Conservation (phyloP, 2,888 invertebrate species). For the Apamea sordens region DNA sequence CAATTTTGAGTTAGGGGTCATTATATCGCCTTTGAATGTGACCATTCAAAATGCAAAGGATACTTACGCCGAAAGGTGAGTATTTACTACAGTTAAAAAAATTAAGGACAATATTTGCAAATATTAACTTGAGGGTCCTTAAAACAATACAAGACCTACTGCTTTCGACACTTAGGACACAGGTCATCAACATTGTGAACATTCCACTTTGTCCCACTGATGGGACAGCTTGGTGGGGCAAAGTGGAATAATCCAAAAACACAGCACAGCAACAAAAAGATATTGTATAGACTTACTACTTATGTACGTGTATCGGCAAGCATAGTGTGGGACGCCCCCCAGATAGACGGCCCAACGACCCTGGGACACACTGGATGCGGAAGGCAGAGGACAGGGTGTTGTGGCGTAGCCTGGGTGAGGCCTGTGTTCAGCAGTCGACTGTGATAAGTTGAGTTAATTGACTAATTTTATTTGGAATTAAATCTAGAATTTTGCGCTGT, state of each 20-base stretch:
- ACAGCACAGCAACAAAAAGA: background rate
- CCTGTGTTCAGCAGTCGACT: too few species aligned
- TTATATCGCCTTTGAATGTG: background rate
- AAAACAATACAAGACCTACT: too few species aligned
- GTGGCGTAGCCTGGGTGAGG: too few species aligned
- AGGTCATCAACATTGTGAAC: background rate
- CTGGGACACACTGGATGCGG: too few species aligned
- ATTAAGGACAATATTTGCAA: background rate
- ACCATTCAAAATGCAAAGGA: background rate
- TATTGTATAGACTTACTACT: background rate
- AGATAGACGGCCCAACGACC: too few species aligned
- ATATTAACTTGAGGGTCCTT: background rate
- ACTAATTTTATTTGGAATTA: background rate
- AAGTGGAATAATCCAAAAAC: background rate
- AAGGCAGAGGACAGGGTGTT: too few species aligned
- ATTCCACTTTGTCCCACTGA: background rate
- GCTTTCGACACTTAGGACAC: background rate
- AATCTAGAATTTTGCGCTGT: background rate
- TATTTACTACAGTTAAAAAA: background rate
- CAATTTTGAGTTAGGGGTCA: conserved; percentile 25
- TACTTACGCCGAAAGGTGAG: background rate
- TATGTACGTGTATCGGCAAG: too few species aligned
- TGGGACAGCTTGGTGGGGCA: background rate
- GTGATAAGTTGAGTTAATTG: too few species aligned
- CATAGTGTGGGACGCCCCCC: too few species aligned